These are phyloP conservation scores for Brachystomella parvula DNA, from an alignment of 1,140 invertebrate species.

Conservation along the genomic window DNA sequence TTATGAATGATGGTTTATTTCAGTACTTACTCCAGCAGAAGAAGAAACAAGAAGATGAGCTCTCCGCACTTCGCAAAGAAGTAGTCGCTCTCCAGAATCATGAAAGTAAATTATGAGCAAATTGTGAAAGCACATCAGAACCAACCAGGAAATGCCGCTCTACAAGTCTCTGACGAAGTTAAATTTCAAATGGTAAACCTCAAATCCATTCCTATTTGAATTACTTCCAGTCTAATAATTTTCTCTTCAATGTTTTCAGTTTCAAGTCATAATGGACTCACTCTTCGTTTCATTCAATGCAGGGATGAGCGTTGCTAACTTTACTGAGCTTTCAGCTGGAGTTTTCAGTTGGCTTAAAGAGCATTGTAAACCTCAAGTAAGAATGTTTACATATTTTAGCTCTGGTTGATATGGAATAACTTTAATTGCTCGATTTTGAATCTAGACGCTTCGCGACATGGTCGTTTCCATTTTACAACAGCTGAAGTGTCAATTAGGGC, in stretches of 20 bases:
- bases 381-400: background rate
- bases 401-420: too few species aligned
- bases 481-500: conserved; percentile 54
- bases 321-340: conserved; percentile 82
- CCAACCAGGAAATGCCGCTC: conserved; percentile 76
- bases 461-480: conserved; percentile 66
- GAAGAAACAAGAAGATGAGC: conserved; percentile 84
- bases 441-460: conserved; percentile 66
- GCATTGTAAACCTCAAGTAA: conserved; percentile 84
- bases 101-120: conserved; percentile 89
- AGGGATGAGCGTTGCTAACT: conserved; percentile 79
- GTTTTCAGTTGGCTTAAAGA: conserved; percentile 95
- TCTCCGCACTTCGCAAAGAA: conserved; percentile 87
- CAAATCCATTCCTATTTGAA: too few species aligned
- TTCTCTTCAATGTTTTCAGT: conserved; percentile 52
- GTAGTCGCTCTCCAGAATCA: conserved; percentile 86
- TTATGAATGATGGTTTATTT: too few species aligned
- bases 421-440: conserved; percentile 3
- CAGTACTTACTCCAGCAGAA: conserved; percentile 83
- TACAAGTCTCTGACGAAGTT: conserved; percentile 81
- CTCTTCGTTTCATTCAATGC: conserved; percentile 82
- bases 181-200: conserved; percentile 94
- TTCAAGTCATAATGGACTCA: conserved; percentile 88
- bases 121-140: conserved; percentile 92
- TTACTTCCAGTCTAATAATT: background rate